phyloP scores from a whole-genome alignment of 2,797 vertebrate species.

The Mormyrus hasselquistii region DNA sequence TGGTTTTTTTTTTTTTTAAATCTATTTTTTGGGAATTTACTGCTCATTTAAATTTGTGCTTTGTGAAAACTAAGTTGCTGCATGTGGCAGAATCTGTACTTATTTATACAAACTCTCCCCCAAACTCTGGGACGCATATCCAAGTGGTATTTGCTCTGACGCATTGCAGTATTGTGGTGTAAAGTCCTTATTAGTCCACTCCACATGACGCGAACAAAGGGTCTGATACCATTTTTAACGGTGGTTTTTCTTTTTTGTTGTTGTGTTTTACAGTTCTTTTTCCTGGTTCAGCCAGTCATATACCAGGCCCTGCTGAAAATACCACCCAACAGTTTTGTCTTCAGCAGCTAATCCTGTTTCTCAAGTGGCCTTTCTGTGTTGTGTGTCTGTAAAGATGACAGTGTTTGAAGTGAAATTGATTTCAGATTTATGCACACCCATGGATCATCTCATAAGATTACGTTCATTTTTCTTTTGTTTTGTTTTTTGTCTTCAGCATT shows the following conservation, averaged over 20 bases:
- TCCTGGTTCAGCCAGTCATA: slow-evolving; percentile 99
- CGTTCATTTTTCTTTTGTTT: slow-evolving; percentile 51
- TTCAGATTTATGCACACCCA: slow-evolving; percentile 59
- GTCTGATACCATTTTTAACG: slow-evolving; percentile 97
- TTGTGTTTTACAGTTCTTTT: slow-evolving; percentile 99
- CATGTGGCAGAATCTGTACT: slow-evolving; percentile 33
- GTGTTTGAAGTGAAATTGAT: slow-evolving; percentile 52
- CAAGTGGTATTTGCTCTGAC: slow-evolving; percentile 41
- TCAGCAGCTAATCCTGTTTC: slow-evolving; percentile 99
- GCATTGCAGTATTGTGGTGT: slow-evolving; percentile 49
- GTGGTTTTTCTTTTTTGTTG: slow-evolving; percentile 99
- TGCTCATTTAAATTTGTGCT: slow-evolving; percentile 24
- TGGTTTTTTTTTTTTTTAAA: slow-evolving; percentile 13
- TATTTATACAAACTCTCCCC: slow-evolving; percentile 31
- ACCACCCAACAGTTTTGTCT: slow-evolving; percentile 99
- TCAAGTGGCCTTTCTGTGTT: slow-evolving; percentile 90
- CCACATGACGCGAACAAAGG: slow-evolving; percentile 86
- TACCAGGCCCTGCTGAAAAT: slow-evolving; percentile 99
- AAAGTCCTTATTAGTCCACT: slow-evolving; percentile 55
- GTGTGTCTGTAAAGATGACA: slow-evolving; percentile 76
- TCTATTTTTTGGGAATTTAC: slow-evolving; percentile 12
- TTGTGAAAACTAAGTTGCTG: slow-evolving; percentile 28
- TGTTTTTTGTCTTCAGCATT: slow-evolving; percentile 60
- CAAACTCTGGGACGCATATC: not conserved
- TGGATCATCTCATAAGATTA: slow-evolving; percentile 55